Evolutionary conservation across 1,140 invertebrate species (phyloP).

Genomic region (Harpegnathos saltator): DNA sequence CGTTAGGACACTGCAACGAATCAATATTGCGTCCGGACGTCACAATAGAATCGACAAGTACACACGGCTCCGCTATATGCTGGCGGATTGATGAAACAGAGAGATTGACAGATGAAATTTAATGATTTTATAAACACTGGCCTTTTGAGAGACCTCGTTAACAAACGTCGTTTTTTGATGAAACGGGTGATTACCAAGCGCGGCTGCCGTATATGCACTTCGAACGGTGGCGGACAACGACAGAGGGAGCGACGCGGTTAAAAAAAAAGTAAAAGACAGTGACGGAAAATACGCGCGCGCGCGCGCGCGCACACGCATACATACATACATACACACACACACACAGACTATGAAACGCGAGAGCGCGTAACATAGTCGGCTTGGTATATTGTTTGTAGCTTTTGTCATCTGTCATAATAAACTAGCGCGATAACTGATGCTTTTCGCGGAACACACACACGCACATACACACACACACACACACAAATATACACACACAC

Average conservation of each 20-base stretch:
- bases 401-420: conserved; percentile 31
- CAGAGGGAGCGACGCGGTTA: not conserved
- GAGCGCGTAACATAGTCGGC: not conserved
- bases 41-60: conserved; percentile 67
- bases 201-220: not conserved
- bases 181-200: conserved; percentile 35
- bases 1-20: conserved; percentile 51
- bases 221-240: conserved; percentile 2
- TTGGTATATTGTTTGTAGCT: not conserved
- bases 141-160: conserved; percentile 50
- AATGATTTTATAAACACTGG: conserved; percentile 73
- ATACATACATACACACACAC: not conserved
- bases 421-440: not conserved
- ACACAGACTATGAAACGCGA: not conserved
- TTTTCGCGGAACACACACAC: not conserved
- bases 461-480: too few species aligned
- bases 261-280: not conserved
- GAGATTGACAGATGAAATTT: conserved; percentile 60
- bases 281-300: too few species aligned
- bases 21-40: conserved; percentile 63
- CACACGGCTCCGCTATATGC: conserved; percentile 43
- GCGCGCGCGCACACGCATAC: too few species aligned
- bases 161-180: conserved; percentile 18
- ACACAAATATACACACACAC: too few species aligned
- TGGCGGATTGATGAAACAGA: conserved; percentile 66